Base-by-base conservation (phyloP, 2,888 invertebrate species). In the Amaurobius ferox region DNA sequence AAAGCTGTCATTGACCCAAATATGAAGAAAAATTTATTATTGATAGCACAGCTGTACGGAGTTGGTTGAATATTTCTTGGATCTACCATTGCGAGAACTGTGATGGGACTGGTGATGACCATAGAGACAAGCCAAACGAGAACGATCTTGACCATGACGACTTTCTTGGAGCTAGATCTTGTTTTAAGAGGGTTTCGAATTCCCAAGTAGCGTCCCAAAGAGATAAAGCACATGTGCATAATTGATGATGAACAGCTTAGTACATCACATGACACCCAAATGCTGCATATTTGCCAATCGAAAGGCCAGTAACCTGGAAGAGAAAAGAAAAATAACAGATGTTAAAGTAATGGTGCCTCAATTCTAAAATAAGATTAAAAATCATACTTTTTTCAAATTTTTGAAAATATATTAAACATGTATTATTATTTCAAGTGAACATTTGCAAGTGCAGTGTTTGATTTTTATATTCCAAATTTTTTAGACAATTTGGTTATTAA, bases 1-100 rank as follows among this genome's bases (percentile, higher is more conserved):
- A 98, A 98, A 89, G 97, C 97, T 90, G 97, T 95, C 90, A 98
- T 95, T 78, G 98, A 98, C 44, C 98, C 98, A 89, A 97, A 96
- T 83, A 97, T 94, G 92, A 97, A 90, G 89, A 92, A 92, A 78
- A 91, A 90, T 35, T 90, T 88, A 88, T 90, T 90, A 87, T 89
- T 90, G 88, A 93, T 91, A 77, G 90, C 91, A 90, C 93, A 93
- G 28, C 90, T 83, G 32, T 87, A 72, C 3, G 88, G 87, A 16
- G 87, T 76, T 26, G 90, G 90, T 86, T 89, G 89, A 68, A 93
- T 91, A 88, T 93, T 92, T 44, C 91, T 90, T 11, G 91, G 91
- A 88, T 93, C 92, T n/a, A 91, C 89, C 79, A 93, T 90, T 1
- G 92, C 92, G 11, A 93, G 89, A 1, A 91, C 90, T 9, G 91